A percentile compares a stretch with the other conserved stretches of the same genome.
phyloP scores from a whole-genome alignment of 2,797 vertebrate genomes.

The Carcharodon carcharias region DNA sequence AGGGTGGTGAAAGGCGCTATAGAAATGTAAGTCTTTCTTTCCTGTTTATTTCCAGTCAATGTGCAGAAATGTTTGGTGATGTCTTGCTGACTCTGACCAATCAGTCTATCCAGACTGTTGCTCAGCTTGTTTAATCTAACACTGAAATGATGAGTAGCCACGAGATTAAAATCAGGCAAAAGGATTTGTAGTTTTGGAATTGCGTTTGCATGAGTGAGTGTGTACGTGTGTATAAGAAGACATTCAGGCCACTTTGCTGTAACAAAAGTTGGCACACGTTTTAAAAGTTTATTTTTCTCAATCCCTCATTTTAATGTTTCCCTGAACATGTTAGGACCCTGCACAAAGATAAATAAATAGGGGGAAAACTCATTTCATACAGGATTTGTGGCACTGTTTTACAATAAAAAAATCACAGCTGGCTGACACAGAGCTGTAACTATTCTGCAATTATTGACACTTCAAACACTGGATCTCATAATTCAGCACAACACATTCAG shows the following conservation, averaged over 20 bases:
- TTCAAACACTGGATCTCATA: background rate
- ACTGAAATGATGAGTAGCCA: background rate
- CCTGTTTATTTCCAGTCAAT: background rate
- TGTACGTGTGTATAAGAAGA: background rate
- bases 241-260: background rate
- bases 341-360: slow-evolving; percentile 21
- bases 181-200: too few species aligned
- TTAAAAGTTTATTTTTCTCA: background rate
- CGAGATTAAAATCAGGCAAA: background rate
- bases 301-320: slow-evolving; percentile 1
- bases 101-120: background rate
- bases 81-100: background rate
- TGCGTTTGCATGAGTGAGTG: background rate
- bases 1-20: background rate
- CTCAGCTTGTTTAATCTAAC: background rate
- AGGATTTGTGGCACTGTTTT: background rate
- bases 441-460: background rate
- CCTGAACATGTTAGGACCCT: background rate
- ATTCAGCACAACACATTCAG: background rate
- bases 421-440: background rate
- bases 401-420: background rate
- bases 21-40: background rate
- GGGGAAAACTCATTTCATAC: background rate
- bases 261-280: background rate
- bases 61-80: background rate